phyloP scores from a whole-genome alignment of 2,888 invertebrate genomes.

The Drosophila anceps region DNA sequence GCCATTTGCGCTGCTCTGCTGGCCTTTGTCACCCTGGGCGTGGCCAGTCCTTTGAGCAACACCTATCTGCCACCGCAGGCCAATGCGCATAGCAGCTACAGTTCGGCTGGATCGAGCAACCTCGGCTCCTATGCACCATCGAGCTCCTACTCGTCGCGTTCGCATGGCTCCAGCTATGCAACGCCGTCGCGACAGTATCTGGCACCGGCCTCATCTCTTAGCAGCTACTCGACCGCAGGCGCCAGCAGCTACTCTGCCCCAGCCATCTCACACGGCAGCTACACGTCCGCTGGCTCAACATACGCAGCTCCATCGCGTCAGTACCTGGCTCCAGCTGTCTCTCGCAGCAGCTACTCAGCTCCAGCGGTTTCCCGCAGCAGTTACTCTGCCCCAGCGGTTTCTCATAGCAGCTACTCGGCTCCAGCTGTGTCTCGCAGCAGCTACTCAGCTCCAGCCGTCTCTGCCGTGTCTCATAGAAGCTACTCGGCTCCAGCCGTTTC shows the following conservation, averaged over 20 bases:
- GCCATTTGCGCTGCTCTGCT: constrained; percentile 38
- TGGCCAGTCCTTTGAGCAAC: constrained; percentile 58
- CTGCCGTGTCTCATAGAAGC: constrained; percentile 11
- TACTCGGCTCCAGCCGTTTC: constrained; percentile 19
- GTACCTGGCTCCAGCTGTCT: constrained; percentile 40
- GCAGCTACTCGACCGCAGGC: constrained; percentile 20
- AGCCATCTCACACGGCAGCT: constrained; percentile 22
- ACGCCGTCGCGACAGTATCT: constrained; percentile 33
- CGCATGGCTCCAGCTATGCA: constrained; percentile 28
- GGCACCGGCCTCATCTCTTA: constrained; percentile 22
- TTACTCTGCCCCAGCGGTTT: constrained; percentile 16
- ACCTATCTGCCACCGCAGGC: constrained; percentile 67
- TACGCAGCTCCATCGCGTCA: constrained; percentile 43
- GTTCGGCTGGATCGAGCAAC: constrained; percentile 40
- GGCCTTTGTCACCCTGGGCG: constrained; percentile 44
- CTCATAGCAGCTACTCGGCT: constrained; percentile 29
- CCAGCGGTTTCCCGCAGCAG: constrained; percentile 1
- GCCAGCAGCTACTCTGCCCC: constrained; percentile 24
- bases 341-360: constrained; percentile 22
- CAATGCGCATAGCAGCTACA: constrained; percentile 57
- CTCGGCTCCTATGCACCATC: constrained; percentile 30
- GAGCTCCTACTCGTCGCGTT: constrained; percentile 29
- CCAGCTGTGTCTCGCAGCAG: constrained; percentile 28
- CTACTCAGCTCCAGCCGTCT: constrained; percentile 32
- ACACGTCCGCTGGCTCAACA: constrained; percentile 12